Conservation (phyloP, 2,888 invertebrate species). For the Alentia gelatinosa region DNA sequence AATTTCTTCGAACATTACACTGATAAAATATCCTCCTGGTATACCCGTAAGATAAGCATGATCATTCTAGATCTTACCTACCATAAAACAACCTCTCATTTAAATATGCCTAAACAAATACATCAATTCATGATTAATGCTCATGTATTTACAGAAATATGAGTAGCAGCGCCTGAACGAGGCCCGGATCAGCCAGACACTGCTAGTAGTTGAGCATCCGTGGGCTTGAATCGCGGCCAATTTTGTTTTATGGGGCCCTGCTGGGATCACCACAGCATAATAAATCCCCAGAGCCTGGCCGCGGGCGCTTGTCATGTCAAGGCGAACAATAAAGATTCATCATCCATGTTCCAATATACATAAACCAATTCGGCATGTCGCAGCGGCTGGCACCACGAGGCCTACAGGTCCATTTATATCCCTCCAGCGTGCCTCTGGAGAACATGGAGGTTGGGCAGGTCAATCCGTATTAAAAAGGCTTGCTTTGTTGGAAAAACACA, state of each 20-base stretch:
- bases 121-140: too few relatives aligned
- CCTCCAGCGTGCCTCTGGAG: neutral
- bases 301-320: slow-evolving; percentile 19
- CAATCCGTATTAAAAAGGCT: neutral
- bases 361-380: slow-evolving; percentile 34
- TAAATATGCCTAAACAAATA: too few relatives aligned
- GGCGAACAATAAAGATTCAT: slow-evolving; percentile 43
- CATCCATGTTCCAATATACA: slow-evolving; percentile 34
- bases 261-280: slow-evolving; percentile 8
- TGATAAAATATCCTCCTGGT: too few relatives aligned
- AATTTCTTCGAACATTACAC: too few relatives aligned
- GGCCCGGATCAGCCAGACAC: too few relatives aligned
- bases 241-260: slow-evolving; percentile 8
- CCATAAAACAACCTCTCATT: too few relatives aligned
- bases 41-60: too few relatives aligned
- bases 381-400: neutral
- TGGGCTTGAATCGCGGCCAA: neutral
- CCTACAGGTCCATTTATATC: slow-evolving; percentile 27
- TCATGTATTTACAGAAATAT: too few relatives aligned
- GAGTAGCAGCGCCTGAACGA: too few relatives aligned
- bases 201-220: neutral
- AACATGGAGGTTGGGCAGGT: neutral
- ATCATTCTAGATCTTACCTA: too few relatives aligned
- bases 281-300: neutral
- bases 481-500: neutral